These are phyloP conservation scores for Brachylomia viminalis DNA, from an alignment of 2,888 invertebrate species.

Conservation along the genomic window DNA sequence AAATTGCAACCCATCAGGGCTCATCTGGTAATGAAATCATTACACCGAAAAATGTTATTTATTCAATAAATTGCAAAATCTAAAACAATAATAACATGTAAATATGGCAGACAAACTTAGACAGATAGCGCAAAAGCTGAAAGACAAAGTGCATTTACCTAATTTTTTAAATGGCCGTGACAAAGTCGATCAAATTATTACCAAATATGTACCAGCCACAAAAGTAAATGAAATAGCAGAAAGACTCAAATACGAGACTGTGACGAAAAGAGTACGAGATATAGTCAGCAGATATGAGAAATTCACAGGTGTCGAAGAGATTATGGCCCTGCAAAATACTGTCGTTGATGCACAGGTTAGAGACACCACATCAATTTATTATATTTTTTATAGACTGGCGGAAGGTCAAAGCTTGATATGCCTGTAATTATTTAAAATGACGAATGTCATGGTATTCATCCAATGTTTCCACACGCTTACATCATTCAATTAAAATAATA, in stretches of 20 bases:
- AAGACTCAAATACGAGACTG: constrained; percentile 80
- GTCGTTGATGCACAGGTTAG: constrained; percentile 92
- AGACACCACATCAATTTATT: neutral
- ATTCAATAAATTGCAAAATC: constrained; percentile 58
- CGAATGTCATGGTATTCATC: constrained; percentile 9
- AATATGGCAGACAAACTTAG: constrained; percentile 87
- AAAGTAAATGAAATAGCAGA: constrained; percentile 84
- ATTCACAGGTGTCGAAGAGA: constrained; percentile 94
- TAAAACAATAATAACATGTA: constrained; percentile 78
- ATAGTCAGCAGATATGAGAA: constrained; percentile 92
- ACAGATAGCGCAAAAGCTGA: constrained; percentile 81
- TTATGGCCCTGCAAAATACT: constrained; percentile 93
- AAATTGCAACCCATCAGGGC: constrained; percentile 55
- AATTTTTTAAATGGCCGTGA: constrained; percentile 77
- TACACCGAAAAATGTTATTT: constrained; percentile 71
- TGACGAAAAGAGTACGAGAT: constrained; percentile 83
- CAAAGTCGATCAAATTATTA: constrained; percentile 83
- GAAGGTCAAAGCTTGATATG: constrained; percentile 40
- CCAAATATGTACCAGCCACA: constrained; percentile 81
- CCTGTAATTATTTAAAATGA: constrained; percentile 12
- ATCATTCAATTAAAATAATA: constrained; percentile 36
- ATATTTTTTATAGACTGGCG: neutral
- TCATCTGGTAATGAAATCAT: constrained; percentile 69
- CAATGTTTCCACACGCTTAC: constrained; percentile 17
- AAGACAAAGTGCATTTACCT: constrained; percentile 80